Base-by-base conservation (phyloP, 2,797 vertebrate genomes). In the Peromyscus attwateri region DNA sequence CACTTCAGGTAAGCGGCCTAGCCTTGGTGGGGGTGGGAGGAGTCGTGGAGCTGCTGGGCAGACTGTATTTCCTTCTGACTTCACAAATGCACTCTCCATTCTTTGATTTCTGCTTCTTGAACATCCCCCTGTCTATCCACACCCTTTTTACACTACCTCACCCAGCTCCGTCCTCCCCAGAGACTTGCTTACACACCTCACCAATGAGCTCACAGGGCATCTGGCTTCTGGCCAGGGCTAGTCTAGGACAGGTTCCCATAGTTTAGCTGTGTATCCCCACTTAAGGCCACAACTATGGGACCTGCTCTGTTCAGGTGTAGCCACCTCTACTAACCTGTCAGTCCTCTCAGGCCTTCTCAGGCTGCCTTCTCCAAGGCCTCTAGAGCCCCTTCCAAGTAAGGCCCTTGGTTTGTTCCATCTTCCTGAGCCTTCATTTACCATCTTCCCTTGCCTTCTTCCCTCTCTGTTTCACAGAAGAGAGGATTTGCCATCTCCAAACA, bases 31-130 rank as follows among this genome's bases (percentile, higher is more conserved):
- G 66, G 14, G 6, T 11, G 17, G 37, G 57, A 37, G 16, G 60
- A 52, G 57, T 21, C 37, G 21, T 29, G 52, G 9, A 40, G 6
- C 40, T 16, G 6, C 11, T 1, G 12, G 34, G 29, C 27, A 40
- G 52, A 25, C 12, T 0, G 0, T 21, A 5, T 52, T n/a, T 88
- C 73, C 89, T 64, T 2, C 0, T 12, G 34, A 25, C 40, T 0
- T 43, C 6, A 55, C 29, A 60, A 12, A 49, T 27, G 55, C 43
- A 0, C 3, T 80, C 43, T 55, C 29, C 23, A 10, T 25, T 34
- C 27, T 21, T 49, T 12, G 16, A 29, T 49, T 75, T 62, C 80
- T 80, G 37, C 17, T 85, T 77, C 37, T 77, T 64, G 11, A 76
- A 77, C 21, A 25, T 68, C 91, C 17, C 3, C 52, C 16, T 37